Conservation (phyloP, 2,888 invertebrate genomes). For the Tortrix viridana region DNA sequence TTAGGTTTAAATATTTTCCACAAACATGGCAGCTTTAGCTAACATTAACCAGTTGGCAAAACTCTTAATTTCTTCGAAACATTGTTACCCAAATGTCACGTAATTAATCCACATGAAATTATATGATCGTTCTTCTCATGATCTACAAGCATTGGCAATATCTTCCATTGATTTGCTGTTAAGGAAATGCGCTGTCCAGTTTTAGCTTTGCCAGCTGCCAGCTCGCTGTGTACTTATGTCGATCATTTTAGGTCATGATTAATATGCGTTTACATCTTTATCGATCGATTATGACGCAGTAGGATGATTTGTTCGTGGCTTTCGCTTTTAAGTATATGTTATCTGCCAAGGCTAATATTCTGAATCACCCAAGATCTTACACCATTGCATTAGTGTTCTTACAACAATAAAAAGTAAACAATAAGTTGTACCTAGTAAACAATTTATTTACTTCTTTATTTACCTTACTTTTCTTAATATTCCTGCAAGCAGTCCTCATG, state of each 20-base stretch:
- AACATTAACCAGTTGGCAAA: no score
- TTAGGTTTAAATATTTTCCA: no score
- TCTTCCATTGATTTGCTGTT: constrained; percentile 19
- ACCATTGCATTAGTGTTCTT: no score
- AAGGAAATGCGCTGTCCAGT: constrained; percentile 26
- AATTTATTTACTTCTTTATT: no score
- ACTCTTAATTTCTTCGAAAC: no score
- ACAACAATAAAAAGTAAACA: no score
- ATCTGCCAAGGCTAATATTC: no score
- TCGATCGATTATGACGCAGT: background rate
- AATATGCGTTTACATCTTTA: constrained; percentile 6
- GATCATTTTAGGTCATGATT: constrained; percentile 33
- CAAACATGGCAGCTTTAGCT: no score
- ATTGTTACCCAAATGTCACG: background rate
- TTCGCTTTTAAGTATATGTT: background rate
- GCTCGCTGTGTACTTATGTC: constrained; percentile 18
- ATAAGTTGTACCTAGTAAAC: no score
- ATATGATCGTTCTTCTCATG: background rate
- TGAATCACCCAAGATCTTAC: no score
- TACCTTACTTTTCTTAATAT: no score
- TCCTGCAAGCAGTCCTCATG: background rate
- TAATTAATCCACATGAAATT: background rate
- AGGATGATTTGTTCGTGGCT: background rate
- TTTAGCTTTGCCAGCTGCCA: constrained; percentile 31
- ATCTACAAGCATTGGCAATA: constrained; percentile 21